phyloP scores from a whole-genome alignment of 30 jellyfish, hydroid and myxozoan genomes.

The Pelagia noctiluca region DNA sequence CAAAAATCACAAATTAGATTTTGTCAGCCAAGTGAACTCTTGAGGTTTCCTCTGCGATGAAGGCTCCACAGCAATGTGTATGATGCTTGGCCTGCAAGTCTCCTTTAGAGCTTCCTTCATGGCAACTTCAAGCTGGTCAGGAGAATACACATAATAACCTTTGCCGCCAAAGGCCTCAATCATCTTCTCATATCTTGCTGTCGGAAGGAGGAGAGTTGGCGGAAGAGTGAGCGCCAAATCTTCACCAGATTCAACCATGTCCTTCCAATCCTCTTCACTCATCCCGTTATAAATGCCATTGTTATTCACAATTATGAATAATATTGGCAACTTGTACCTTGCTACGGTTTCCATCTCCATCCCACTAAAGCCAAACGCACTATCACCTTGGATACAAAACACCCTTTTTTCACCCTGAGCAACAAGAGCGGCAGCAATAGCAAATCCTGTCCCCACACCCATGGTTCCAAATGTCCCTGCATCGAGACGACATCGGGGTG shows the following conservation, averaged over 20 bases:
- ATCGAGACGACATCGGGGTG: slow-evolving; percentile 83
- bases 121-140: slow-evolving; percentile 63
- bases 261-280: slow-evolving; percentile 70
- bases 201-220: slow-evolving; percentile 81
- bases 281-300: slow-evolving; percentile 92
- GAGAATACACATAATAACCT: slow-evolving; percentile 70
- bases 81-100: slow-evolving; percentile 61
- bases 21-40: slow-evolving; percentile 75
- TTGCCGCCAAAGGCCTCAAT: slow-evolving; percentile 87
- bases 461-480: slow-evolving; percentile 97
- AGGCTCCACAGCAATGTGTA: slow-evolving; percentile 84
- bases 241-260: slow-evolving; percentile 44
- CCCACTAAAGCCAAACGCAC: slow-evolving; percentile 96
- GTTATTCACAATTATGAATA: slow-evolving; percentile 82
- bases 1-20: slow-evolving; percentile 31
- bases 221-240: slow-evolving; percentile 73
- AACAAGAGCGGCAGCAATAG: slow-evolving; percentile 84
- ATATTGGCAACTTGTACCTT: slow-evolving; percentile 80
- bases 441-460: slow-evolving; percentile 97
- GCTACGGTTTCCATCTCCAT: slow-evolving; percentile 95
- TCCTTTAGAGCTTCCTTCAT: slow-evolving; percentile 64
- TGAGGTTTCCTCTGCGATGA: slow-evolving; percentile 77
- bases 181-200: slow-evolving; percentile 84
- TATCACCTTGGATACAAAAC: slow-evolving; percentile 93
- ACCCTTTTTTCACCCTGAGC: slow-evolving; percentile 68